Conservation (phyloP, 2,888 invertebrate species). For the Ornithoptera alexandrae region DNA sequence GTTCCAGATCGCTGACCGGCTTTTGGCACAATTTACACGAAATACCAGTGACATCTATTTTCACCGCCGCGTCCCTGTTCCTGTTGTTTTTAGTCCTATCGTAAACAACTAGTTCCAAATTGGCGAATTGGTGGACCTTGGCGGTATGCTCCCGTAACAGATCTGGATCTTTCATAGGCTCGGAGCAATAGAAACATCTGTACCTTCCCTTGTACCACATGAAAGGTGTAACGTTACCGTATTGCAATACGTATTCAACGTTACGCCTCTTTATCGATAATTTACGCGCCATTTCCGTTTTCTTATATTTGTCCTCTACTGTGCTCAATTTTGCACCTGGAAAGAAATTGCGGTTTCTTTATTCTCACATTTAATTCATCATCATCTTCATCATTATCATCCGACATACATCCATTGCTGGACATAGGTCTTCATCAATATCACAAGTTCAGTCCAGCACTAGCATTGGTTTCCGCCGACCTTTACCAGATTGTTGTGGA, state of each 20-base stretch:
- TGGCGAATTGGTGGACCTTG: slow-evolving; percentile 55
- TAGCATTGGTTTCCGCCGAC: too few relatives aligned
- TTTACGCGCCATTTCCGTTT: slow-evolving; percentile 63
- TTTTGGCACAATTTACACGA: slow-evolving; percentile 62
- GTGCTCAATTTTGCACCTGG: slow-evolving; percentile 65
- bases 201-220: slow-evolving; percentile 71
- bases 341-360: slow-evolving; percentile 58
- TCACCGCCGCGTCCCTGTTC: slow-evolving; percentile 70
- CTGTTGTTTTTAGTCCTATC: slow-evolving; percentile 69
- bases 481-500: too few relatives aligned
- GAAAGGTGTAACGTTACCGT: slow-evolving; percentile 69
- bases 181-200: slow-evolving; percentile 67
- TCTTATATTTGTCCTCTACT: slow-evolving; percentile 69
- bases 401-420: too few relatives aligned
- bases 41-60: slow-evolving; percentile 67
- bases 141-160: slow-evolving; percentile 58
- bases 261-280: slow-evolving; percentile 63
- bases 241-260: slow-evolving; percentile 68
- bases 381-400: not conserved
- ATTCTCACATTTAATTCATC: slow-evolving; percentile 30
- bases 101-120: slow-evolving; percentile 61
- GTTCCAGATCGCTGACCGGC: slow-evolving; percentile 55
- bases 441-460: too few relatives aligned
- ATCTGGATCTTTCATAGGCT: slow-evolving; percentile 62
- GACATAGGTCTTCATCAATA: too few relatives aligned